Evolutionary conservation across 2,888 invertebrate genomes (phyloP).

Genomic region (Cephus spinipes): DNA sequence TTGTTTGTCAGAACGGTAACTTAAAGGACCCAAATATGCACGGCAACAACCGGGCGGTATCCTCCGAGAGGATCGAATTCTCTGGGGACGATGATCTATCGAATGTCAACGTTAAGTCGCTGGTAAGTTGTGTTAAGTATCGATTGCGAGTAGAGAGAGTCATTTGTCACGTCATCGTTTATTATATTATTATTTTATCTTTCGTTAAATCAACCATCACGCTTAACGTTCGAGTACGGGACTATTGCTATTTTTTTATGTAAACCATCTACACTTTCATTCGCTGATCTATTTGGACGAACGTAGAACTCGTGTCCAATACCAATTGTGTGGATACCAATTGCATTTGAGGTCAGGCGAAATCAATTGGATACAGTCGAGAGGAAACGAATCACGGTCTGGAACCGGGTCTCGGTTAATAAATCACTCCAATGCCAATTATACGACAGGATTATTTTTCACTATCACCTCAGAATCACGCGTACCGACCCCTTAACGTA

Average conservation of each 20-base stretch:
- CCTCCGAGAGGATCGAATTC: slow-evolving; percentile 58
- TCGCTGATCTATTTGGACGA: background rate
- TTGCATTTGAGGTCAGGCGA: background rate
- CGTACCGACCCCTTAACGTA: background rate
- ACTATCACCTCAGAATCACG: background rate
- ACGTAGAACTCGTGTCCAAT: background rate
- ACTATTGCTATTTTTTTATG: background rate
- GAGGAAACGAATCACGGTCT: background rate
- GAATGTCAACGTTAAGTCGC: slow-evolving; percentile 74
- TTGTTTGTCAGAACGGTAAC: slow-evolving; percentile 57
- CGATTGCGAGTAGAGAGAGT: background rate
- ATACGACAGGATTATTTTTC: background rate
- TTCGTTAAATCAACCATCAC: background rate
- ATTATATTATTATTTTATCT: too few species aligned
- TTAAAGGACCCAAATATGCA: slow-evolving; percentile 58
- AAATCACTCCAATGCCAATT: background rate
- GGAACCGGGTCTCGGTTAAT: background rate
- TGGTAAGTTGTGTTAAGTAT: slow-evolving; percentile 69
- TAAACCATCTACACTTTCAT: background rate
- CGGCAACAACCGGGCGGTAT: slow-evolving; percentile 48
- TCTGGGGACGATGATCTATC: slow-evolving; percentile 70
- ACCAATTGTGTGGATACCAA: background rate
- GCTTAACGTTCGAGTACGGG: background rate
- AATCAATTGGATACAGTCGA: background rate
- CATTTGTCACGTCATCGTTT: background rate